Conservation (phyloP, 2,113 vertebrate genomes). For the Sorex fumeus region DNA sequence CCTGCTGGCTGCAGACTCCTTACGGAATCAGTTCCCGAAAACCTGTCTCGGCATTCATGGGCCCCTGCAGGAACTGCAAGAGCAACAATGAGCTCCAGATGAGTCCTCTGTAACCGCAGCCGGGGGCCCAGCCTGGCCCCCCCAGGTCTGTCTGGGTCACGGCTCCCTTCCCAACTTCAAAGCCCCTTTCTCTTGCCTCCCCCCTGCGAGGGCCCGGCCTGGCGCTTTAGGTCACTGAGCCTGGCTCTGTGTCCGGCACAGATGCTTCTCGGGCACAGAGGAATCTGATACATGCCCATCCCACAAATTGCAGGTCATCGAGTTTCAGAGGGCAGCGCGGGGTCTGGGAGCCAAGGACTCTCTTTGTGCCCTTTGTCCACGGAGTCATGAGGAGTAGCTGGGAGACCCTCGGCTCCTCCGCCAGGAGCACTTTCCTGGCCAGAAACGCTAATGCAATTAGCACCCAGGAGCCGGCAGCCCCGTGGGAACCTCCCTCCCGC, state of each 20-base stretch:
- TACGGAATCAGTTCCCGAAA: background rate
- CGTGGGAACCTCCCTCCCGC: no score
- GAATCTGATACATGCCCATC: slow-evolving; percentile 6
- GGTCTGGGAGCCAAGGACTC: background rate
- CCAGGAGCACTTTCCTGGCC: no score
- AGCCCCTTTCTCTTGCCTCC: slow-evolving; percentile 4
- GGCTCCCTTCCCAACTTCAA: slow-evolving; percentile 57
- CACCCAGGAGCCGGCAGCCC: background rate
- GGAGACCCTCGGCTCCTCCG: background rate
- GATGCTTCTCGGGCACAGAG: slow-evolving; percentile 34
- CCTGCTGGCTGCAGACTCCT: no score
- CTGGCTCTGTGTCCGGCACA: slow-evolving; percentile 2
- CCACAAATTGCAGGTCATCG: slow-evolving; percentile 51
- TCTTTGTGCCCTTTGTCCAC: slow-evolving; percentile 70
- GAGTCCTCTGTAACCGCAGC: background rate
- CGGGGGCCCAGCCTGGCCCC: background rate
- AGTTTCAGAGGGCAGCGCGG: slow-evolving; percentile 35
- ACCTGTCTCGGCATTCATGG: no score
- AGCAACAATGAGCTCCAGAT: background rate
- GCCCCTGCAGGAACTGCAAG: background rate
- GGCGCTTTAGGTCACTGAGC: slow-evolving; percentile 42
- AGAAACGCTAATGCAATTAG: slow-evolving; percentile 74
- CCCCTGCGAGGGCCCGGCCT: background rate
- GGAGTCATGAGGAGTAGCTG: slow-evolving; percentile 42
- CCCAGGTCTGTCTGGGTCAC: background rate